phyloP scores from a whole-genome alignment of 1,140 invertebrate species.

The Calosoma granatense region DNA sequence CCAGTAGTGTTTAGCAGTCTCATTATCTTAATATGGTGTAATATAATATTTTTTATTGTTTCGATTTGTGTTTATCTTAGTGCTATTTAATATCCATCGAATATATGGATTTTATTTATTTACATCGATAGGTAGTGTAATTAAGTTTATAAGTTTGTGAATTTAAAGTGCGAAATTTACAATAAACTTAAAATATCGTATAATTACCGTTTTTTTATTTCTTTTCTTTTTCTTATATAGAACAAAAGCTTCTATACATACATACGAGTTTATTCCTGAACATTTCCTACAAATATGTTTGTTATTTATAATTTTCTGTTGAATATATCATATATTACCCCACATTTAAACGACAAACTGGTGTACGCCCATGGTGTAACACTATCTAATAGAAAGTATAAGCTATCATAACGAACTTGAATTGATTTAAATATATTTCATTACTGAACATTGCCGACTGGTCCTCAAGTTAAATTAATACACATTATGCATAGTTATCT shows the following conservation, averaged over 20 bases:
- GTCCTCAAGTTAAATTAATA: background rate
- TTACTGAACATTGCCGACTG: background rate
- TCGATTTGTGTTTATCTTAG: conserved; percentile 4
- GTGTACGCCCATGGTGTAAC: too few species aligned
- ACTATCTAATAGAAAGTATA: background rate
- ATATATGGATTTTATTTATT: conserved; percentile 9
- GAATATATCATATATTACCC: too few species aligned
- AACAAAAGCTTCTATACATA: background rate
- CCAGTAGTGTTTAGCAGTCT: conserved; percentile 8
- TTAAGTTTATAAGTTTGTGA: conserved; percentile 6
- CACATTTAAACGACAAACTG: too few species aligned
- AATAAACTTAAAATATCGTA: conserved; percentile 7
- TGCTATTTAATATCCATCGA: conserved; percentile 9
- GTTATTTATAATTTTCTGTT: background rate
- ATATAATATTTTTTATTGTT: conserved; percentile 9
- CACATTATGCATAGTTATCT: too few species aligned
- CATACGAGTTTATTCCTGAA: background rate
- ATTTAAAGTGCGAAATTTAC: conserved; percentile 9
- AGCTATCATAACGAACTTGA: background rate
- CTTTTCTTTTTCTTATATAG: background rate
- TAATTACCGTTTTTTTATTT: background rate
- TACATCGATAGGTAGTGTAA: conserved; percentile 4
- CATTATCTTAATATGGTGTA: conserved; percentile 8
- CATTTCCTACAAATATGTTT: background rate
- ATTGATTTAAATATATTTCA: background rate